These are phyloP conservation scores for Siphamia tubifer DNA, from an alignment of 2,113 vertebrate genomes.

Conservation along the genomic window DNA sequence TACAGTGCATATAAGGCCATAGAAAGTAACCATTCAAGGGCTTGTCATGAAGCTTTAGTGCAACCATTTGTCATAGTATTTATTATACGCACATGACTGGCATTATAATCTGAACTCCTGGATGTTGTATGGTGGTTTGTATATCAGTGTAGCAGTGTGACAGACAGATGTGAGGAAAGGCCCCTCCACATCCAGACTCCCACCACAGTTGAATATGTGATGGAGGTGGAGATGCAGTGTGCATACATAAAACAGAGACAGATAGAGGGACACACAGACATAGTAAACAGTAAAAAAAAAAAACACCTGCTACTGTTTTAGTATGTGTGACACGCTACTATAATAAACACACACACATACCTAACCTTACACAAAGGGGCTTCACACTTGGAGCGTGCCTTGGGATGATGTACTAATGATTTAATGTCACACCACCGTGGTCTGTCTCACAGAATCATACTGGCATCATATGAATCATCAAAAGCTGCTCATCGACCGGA, in stretches of 20 bases:
- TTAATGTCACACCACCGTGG: background rate
- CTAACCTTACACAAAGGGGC: background rate
- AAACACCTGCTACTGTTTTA: background rate
- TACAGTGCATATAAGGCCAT: constrained; percentile 12
- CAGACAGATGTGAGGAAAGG: background rate
- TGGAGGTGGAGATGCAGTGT: background rate
- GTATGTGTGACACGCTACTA: background rate
- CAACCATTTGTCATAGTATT: constrained; percentile 32
- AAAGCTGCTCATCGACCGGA: too few relatives aligned
- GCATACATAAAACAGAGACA: background rate
- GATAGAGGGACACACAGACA: background rate
- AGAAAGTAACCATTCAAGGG: constrained; percentile 1
- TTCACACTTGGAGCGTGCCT: background rate
- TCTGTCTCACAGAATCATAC: background rate
- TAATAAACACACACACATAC: background rate
- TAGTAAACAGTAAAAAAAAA: background rate
- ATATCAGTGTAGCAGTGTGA: background rate
- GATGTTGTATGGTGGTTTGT: constrained; percentile 20
- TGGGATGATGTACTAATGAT: constrained; percentile 12
- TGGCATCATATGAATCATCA: constrained; percentile 18
- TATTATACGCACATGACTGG: constrained; percentile 17
- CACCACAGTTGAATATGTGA: too few relatives aligned
- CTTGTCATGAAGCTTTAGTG: constrained; percentile 9
- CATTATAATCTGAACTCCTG: constrained; percentile 21
- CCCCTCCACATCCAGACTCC: background rate